A percentile compares a stretch with the other conserved stretches of the same genome.
Conservation (phyloP, 2,797 vertebrate species). For the Cirrhinus molitorella region DNA sequence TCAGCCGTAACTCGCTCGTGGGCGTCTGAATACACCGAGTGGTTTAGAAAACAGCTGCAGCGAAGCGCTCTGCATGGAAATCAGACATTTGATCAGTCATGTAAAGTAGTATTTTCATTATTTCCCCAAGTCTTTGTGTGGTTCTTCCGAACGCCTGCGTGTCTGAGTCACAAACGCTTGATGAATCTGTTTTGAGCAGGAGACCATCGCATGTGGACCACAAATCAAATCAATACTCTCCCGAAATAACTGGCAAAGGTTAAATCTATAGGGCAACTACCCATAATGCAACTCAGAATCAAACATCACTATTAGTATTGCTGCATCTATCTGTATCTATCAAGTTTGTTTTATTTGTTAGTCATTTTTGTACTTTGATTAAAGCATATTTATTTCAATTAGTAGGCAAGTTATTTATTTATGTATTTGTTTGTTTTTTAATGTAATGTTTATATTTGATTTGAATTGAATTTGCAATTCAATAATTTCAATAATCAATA, state of each 20-base stretch:
- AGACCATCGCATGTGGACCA: background rate
- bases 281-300: constrained; percentile 48
- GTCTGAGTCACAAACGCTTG: background rate
- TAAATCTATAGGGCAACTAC: constrained; percentile 48
- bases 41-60: background rate
- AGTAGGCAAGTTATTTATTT: no score
- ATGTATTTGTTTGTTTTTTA: no score
- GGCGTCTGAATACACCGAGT: constrained; percentile 15
- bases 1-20: background rate
- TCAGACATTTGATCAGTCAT: constrained; percentile 9
- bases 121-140: background rate
- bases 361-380: no score
- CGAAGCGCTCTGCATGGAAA: constrained; percentile 15
- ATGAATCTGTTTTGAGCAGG: constrained; percentile 2
- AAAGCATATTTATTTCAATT: no score
- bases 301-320: constrained; percentile 38
- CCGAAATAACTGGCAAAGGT: constrained; percentile 46
- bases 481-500: no score
- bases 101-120: background rate
- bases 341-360: no score
- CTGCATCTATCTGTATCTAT: background rate
- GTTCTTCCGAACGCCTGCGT: background rate
- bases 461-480: no score
- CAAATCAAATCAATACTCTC: constrained; percentile 54
- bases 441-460: no score